Evolutionary conservation across 1,140 invertebrate species (phyloP).

Genomic region (Drosophila insularis): DNA sequence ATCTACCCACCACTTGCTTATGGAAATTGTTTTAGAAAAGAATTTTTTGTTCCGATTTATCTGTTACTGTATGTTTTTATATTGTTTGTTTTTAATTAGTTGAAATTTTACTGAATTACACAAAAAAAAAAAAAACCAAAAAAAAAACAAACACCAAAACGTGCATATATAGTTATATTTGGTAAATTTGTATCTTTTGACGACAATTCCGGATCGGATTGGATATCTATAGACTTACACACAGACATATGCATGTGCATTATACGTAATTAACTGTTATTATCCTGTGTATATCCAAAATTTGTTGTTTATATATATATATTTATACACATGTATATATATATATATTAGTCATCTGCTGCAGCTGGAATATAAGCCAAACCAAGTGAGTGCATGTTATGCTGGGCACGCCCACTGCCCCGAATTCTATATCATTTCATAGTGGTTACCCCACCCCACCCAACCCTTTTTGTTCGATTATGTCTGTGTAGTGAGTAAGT

Average conservation of each 20-base stretch:
- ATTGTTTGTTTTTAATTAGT: background rate
- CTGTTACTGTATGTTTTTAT: background rate
- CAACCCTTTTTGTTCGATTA: background rate
- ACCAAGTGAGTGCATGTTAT: conserved; percentile 8
- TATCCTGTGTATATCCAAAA: conserved; percentile 2
- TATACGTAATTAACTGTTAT: background rate
- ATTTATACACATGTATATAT: background rate
- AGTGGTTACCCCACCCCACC: too few species aligned
- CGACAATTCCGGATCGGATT: background rate
- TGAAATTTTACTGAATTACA: background rate
- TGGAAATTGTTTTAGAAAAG: background rate
- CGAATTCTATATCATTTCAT: background rate
- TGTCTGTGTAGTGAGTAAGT: background rate
- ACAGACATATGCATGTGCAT: conserved; percentile 1
- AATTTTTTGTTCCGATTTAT: background rate
- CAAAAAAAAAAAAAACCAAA: background rate
- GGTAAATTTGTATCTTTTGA: background rate
- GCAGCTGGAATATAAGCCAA: background rate
- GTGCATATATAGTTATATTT: background rate
- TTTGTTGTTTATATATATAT: conserved; percentile 4
- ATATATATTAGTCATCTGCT: too few species aligned
- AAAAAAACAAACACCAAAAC: background rate
- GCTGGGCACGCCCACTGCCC: background rate
- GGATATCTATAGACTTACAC: background rate
- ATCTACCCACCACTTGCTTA: background rate